These are phyloP conservation scores for Papilio glaucus DNA, from an alignment of 1,140 invertebrate genomes.

Conservation along the genomic window DNA sequence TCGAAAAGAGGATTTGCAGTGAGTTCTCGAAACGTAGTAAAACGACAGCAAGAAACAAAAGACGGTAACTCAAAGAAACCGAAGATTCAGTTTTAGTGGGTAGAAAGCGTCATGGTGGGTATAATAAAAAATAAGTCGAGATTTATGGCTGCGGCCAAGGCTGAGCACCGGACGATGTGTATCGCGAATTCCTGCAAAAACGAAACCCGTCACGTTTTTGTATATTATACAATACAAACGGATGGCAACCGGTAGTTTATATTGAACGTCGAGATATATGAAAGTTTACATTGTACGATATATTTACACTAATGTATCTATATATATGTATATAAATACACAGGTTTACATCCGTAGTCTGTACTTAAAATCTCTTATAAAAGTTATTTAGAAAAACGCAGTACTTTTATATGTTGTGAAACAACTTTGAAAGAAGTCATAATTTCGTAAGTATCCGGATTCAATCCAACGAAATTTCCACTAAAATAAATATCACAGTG, in stretches of 20 bases:
- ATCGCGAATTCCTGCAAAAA: constrained; percentile 20
- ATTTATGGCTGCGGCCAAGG: constrained; percentile 16
- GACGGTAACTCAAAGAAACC: constrained; percentile 57
- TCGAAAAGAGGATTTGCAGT: background rate
- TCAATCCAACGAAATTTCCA: background rate
- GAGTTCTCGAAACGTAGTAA: constrained; percentile 15
- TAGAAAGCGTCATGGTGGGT: constrained; percentile 25
- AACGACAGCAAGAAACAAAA: constrained; percentile 46
- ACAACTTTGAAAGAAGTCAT: background rate
- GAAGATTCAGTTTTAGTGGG: constrained; percentile 50
- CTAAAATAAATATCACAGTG: background rate
- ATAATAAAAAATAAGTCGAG: constrained; percentile 33
- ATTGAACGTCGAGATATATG: no score
- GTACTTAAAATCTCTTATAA: no score
- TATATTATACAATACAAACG: background rate
- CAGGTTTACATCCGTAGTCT: no score
- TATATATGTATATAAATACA: no score
- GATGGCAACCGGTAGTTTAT: background rate
- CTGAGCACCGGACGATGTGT: background rate
- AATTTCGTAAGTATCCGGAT: background rate
- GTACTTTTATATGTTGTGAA: background rate
- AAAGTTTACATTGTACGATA: no score
- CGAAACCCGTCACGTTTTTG: constrained; percentile 3
- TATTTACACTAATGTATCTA: no score
- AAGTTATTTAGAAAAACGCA: no score